A percentile compares a stretch with the other conserved stretches of the same genome.
These are phyloP conservation scores for Echiichthys vipera DNA, from an alignment of 2,797 vertebrate genomes.

Conservation along the genomic window DNA sequence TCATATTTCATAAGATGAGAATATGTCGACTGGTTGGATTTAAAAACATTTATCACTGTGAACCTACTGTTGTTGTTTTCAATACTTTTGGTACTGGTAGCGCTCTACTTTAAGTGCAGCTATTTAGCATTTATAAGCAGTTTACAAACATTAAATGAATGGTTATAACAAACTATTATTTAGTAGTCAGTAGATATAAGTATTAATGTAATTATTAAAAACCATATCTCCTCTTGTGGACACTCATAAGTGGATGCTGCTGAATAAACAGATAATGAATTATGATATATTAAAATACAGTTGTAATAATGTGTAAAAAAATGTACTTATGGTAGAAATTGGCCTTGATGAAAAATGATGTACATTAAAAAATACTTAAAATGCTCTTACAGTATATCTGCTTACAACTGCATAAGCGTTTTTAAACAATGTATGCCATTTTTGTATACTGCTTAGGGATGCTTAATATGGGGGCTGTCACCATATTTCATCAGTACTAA, in stretches of 20 bases:
- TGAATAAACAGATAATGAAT: neutral
- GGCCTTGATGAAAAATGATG: neutral
- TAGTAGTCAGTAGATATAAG: neutral
- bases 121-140: neutral
- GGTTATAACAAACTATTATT: neutral
- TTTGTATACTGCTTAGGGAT: neutral
- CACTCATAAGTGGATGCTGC: neutral
- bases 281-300: neutral
- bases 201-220: conserved; percentile 3
- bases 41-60: too few species aligned
- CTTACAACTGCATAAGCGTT: neutral
- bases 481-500: neutral
- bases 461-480: neutral
- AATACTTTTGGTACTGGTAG: too few species aligned
- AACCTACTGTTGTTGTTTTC: too few species aligned
- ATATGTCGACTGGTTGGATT: too few species aligned
- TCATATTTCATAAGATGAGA: too few species aligned
- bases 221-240: neutral
- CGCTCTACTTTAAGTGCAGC: neutral
- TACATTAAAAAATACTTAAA: neutral
- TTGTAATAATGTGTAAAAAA: neutral
- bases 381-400: neutral
- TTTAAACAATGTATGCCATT: neutral
- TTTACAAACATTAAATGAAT: neutral
- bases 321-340: neutral